These are phyloP conservation scores for Chloromyia formosa DNA, from an alignment of 2,888 invertebrate genomes.

Conservation along the genomic window DNA sequence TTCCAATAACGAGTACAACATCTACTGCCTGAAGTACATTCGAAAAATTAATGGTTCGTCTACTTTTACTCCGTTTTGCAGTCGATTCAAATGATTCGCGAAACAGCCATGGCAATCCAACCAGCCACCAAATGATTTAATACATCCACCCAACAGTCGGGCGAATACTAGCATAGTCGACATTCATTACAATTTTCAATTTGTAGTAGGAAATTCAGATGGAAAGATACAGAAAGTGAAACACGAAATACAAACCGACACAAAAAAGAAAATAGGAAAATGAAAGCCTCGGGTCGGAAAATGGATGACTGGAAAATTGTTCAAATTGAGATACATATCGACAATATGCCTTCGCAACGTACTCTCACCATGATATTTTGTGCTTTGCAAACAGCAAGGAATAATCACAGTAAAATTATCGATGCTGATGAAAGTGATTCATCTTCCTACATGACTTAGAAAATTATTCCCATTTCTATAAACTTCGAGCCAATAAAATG, in stretches of 20 bases:
- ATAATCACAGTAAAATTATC: background rate
- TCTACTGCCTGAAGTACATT: background rate
- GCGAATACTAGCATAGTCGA: background rate
- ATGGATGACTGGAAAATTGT: slow-evolving; percentile 30
- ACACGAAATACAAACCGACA: background rate
- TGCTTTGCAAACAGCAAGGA: background rate
- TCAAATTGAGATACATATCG: slow-evolving; percentile 19
- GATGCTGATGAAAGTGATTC: slow-evolving; percentile 18
- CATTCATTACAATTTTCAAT: slow-evolving; percentile 37
- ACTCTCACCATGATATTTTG: background rate
- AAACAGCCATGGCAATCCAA: slow-evolving; percentile 23
- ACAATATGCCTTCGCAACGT: background rate
- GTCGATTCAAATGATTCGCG: slow-evolving; percentile 26
- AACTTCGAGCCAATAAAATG: no score
- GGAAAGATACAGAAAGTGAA: slow-evolving; percentile 32
- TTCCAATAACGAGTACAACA: background rate
- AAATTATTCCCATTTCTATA: slow-evolving; percentile 13
- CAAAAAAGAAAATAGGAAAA: background rate
- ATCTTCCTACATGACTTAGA: background rate
- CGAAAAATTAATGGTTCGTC: slow-evolving; percentile 31
- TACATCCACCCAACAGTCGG: background rate
- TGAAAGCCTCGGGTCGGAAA: slow-evolving; percentile 16
- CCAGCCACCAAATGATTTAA: slow-evolving; percentile 16
- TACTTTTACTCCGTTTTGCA: slow-evolving; percentile 8
- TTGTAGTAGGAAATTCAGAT: slow-evolving; percentile 37